These are phyloP conservation scores for Drosophila koepferae DNA, from an alignment of 2,888 invertebrate species.

Conservation along the genomic window DNA sequence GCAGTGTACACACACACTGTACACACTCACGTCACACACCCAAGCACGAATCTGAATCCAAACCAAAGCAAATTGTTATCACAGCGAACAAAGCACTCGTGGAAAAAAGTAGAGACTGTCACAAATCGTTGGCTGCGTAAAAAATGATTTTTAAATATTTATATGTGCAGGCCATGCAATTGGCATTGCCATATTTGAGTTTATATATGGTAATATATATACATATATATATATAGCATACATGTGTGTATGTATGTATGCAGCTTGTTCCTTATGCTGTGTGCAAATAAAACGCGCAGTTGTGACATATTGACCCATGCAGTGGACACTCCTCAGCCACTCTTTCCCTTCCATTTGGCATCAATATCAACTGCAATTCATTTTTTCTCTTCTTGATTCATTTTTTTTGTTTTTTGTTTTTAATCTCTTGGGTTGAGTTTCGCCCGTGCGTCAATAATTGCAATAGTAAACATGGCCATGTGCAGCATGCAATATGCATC, in stretches of 20 bases:
- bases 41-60: constrained; percentile 39
- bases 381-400: constrained; percentile 14
- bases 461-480: constrained; percentile 56
- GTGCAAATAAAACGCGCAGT: constrained; percentile 54
- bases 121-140: constrained; percentile 59
- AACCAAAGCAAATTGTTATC: constrained; percentile 68
- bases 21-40: constrained; percentile 32
- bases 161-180: constrained; percentile 63
- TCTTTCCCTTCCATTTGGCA: neutral
- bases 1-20: constrained; percentile 31
- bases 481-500: constrained; percentile 38
- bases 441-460: constrained; percentile 76
- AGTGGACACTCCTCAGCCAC: constrained; percentile 1
- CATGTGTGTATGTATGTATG: neutral
- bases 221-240: neutral
- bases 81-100: constrained; percentile 31
- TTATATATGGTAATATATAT: constrained; percentile 2
- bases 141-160: constrained; percentile 75
- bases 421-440: constrained; percentile 66
- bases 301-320: constrained; percentile 76
- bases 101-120: constrained; percentile 39
- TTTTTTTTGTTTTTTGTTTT: constrained; percentile 7
- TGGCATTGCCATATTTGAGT: constrained; percentile 51
- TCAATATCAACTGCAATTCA: constrained; percentile 31
- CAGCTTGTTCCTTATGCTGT: constrained; percentile 27